Percentiles rank a stretch among this genome's conserved stretches.
Evolutionary conservation across 2,113 vertebrate genomes (phyloP).

Genomic region (Carassius carassius): DNA sequence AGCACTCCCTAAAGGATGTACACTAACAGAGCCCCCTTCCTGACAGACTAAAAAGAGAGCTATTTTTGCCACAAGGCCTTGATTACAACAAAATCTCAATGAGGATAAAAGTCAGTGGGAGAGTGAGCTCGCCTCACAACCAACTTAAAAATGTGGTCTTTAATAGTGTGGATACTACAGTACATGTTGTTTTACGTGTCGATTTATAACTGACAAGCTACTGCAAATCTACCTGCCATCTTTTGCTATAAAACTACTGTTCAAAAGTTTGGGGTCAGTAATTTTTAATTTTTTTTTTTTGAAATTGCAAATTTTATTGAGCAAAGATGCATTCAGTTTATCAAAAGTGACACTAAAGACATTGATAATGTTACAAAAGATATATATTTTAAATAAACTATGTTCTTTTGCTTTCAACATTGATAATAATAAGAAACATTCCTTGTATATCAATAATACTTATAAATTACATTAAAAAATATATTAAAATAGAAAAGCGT

Average conservation of each 20-base stretch:
- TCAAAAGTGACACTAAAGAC: neutral
- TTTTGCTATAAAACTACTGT: neutral
- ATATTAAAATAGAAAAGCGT: too few species aligned
- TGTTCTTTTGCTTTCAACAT: neutral
- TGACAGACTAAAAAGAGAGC: slow-evolving; percentile 61
- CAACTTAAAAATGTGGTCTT: neutral
- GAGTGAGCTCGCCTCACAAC: neutral
- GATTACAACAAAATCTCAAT: slow-evolving; percentile 62
- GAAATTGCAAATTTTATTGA: neutral
- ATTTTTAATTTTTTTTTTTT: neutral
- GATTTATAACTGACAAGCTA: neutral
- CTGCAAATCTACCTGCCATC: neutral
- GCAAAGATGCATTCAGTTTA: neutral
- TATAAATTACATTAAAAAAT: neutral
- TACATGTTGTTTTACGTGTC: neutral
- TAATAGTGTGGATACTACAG: neutral
- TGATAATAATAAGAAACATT: neutral
- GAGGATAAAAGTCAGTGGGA: slow-evolving; percentile 25
- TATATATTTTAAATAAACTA: neutral
- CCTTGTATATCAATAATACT: too few species aligned
- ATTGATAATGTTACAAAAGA: neutral
- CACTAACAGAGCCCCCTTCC: slow-evolving; percentile 67
- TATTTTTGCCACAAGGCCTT: slow-evolving; percentile 69
- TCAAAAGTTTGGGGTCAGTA: neutral
- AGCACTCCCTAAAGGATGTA: slow-evolving; percentile 70